These are phyloP conservation scores for Suncus etruscus DNA, from an alignment of 2,113 vertebrate species.

Conservation along the genomic window DNA sequence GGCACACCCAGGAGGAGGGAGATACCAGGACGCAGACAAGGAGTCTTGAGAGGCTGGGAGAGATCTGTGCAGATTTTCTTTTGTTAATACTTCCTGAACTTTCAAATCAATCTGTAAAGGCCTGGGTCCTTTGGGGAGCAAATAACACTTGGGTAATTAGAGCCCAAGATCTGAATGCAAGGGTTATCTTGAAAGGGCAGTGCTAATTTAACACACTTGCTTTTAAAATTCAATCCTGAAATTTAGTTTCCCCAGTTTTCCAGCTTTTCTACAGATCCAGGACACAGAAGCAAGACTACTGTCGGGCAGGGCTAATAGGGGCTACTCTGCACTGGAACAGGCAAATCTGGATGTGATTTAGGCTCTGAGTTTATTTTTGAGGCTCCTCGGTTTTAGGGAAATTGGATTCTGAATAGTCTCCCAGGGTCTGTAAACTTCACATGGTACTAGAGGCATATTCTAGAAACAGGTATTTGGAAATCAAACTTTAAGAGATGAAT, in stretches of 20 bases:
- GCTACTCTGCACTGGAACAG: not conserved
- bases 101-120: constrained; percentile 51
- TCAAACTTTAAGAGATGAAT: constrained; percentile 45
- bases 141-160: constrained; percentile 38
- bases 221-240: constrained; percentile 10
- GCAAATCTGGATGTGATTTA: not conserved
- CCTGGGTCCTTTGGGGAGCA: constrained; percentile 9
- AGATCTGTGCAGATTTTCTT: constrained; percentile 66
- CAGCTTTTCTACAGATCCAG: not conserved
- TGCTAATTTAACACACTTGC: not conserved
- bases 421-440: not conserved
- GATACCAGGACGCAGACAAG: constrained; percentile 34
- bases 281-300: not conserved
- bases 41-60: constrained; percentile 54
- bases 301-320: not conserved
- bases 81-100: constrained; percentile 77
- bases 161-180: constrained; percentile 35
- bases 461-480: constrained; percentile 39
- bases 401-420: not conserved
- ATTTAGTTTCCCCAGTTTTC: not conserved
- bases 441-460: not conserved
- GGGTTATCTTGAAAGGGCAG: constrained; percentile 52
- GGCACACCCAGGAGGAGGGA: constrained; percentile 84
- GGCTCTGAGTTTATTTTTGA: constrained; percentile 2
- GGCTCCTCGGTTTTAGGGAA: constrained; percentile 36